Base-by-base conservation (phyloP, 92 coral and sea anemone species). In the Heliopora coerulea region DNA sequence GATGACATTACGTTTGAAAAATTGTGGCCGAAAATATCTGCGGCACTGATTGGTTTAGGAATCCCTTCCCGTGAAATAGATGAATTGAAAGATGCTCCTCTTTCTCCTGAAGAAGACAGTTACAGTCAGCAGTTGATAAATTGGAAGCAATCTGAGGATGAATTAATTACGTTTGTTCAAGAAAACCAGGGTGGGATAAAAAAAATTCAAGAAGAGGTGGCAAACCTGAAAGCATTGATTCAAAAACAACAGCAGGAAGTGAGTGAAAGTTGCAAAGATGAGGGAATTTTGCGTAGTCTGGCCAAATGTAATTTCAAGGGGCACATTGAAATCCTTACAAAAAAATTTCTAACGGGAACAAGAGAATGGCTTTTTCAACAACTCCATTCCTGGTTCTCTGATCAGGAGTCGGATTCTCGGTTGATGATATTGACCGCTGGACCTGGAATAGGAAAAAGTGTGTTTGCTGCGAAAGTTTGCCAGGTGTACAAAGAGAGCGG, bases 371-470 rank as follows among this genome's bases (percentile, higher is more conserved):
- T 78, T 8, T 64, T 78, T 49, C 21, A 35, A 8, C 23, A 63
- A 21, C 37, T 78, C 11, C 24, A 52, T n/a, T 24, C 21, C n/a
- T 78, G 64, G 72, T 65, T 78, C 54, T 8, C 19, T 34, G 33
- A 50, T 34, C 29, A 54, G 18, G 54, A 78, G 17, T 31, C 73
- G 5, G 62, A 40, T 19, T 64, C 61, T 41, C 56, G 18, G 35
- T 21, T 64, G 23, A 52, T 75, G 20, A 44, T 75, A 37, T 28
- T 78, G 0, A 78, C 74, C 64, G 82, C 63, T 12, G 60, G 60
- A 11, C 73, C 82, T 20, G 82, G 82, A 33, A 48, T 78, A 40
- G 82, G 82, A 8, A 78, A 78, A 50, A 78, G 73, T 20, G 82
- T 78, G 29, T 49, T 78, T 34, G 62, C 54, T 34, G 82, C 82